phyloP scores from a whole-genome alignment of 2,113 vertebrate species.

The Mellivora capensis region DNA sequence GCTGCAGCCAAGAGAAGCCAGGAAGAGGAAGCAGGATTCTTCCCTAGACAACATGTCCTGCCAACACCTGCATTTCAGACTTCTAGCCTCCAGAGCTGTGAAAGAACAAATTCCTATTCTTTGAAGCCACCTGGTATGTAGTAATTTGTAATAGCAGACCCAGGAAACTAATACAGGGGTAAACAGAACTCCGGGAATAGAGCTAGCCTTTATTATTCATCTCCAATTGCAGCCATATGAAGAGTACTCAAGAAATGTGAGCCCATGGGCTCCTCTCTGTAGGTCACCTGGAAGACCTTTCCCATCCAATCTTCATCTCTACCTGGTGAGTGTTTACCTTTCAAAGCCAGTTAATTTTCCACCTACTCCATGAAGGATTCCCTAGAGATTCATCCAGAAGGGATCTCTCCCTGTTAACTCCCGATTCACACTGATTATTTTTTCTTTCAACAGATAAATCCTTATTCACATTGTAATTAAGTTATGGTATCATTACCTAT shows the following conservation, averaged over 20 bases:
- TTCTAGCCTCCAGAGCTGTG: not conserved
- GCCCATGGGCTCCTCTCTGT: not conserved
- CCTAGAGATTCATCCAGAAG: not conserved
- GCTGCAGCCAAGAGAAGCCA: not conserved
- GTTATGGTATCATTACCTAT: not conserved
- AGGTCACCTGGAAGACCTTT: not conserved
- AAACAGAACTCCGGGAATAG: not conserved
- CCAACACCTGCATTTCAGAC: not conserved
- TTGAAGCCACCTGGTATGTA: not conserved
- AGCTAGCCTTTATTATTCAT: not conserved
- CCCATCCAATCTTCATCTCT: not conserved
- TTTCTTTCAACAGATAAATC: not conserved
- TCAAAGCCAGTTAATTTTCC: not conserved
- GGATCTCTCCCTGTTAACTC: not conserved
- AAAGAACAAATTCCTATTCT: not conserved
- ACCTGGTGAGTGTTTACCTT: not conserved
- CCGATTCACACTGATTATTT: not conserved
- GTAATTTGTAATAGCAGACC: not conserved
- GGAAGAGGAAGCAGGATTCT: not conserved
- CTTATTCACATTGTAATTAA: not conserved
- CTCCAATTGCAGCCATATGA: not conserved
- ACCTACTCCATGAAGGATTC: not conserved
- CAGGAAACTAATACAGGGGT: not conserved
- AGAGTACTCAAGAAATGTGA: not conserved
- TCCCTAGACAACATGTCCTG: not conserved